Base-by-base conservation (phyloP, 2,797 vertebrate genomes). In the Mus caroli region DNA sequence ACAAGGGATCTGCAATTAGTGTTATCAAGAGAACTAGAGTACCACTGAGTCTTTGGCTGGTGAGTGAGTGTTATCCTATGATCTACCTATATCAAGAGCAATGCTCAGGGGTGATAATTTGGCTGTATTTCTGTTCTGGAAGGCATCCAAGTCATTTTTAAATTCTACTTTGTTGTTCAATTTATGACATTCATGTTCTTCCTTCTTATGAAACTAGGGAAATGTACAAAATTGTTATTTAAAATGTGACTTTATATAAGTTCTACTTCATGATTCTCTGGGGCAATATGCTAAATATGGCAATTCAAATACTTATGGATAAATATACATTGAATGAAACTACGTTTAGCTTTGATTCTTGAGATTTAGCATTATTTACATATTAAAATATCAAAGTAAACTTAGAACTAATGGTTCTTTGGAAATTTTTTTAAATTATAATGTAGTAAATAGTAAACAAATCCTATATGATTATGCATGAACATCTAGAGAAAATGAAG, bases 171-270 rank as follows among this genome's bases (percentile, higher is more conserved):
- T 11, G 43, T 88, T 79, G 46, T 50, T 56, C 0, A 91, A 26
- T 34, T 78, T 8, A 79, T 71, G 28, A 5, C 10, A 90, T 60
- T 86, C 58, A 46, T 79, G 40, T 54, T 90, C n/a, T 69, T 15
- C 31, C 26, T 69, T 91, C 20, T 28, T 56, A 37, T 78, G 2
- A 31, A 34, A 6, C 11, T 34, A 43, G 56, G 4, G 12, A 43
- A n/a, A 88, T 82, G 10, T 28, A 8, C 80, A 50, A 93, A 95
- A 26, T 19, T 88, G 28, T 56, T 88, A 78, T 62, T 75, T 69
- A 90, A 94, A 95, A 73, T 90, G 73, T 31, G 50, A 60, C 24
- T 79, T 90, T 50, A 50, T 3, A 52, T 13, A 54, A 15, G 11
- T 73, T 92, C 22, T 0, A 58, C 1, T 14, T 20, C 37, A n/a